These are phyloP conservation scores for Chaenocephalus aceratus DNA, from an alignment of 2,113 vertebrate genomes.

Conservation along the genomic window DNA sequence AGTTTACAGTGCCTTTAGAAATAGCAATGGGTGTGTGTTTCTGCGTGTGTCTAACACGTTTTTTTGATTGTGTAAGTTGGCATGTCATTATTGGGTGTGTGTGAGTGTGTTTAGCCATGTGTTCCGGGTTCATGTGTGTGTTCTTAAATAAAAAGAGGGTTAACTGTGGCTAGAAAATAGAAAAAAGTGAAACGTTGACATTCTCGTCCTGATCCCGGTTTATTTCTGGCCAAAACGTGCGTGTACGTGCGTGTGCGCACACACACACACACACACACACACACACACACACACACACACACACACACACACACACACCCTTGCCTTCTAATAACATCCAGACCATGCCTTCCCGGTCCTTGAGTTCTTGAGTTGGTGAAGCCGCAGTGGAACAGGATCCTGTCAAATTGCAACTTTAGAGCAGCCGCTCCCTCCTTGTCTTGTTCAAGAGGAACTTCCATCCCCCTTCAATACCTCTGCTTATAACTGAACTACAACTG, in stretches of 20 bases:
- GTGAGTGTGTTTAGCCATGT: background rate
- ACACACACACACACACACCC: slow-evolving; percentile 10
- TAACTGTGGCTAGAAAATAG: slow-evolving; percentile 47
- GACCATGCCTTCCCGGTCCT: slow-evolving; percentile 32
- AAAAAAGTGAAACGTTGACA: slow-evolving; percentile 55
- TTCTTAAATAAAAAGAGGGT: slow-evolving; percentile 24
- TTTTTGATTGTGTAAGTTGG: slow-evolving; percentile 17
- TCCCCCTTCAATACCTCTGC: background rate
- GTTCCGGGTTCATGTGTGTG: background rate
- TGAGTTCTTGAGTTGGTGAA: slow-evolving; percentile 23
- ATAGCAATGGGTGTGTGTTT: slow-evolving; percentile 48
- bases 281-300: slow-evolving; percentile 24
- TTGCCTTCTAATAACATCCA: slow-evolving; percentile 70
- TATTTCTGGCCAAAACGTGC: slow-evolving; percentile 60
- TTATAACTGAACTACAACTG: no score
- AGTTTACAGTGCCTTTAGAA: slow-evolving; percentile 11
- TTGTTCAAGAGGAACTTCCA: background rate
- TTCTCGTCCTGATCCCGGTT: slow-evolving; percentile 59
- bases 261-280: slow-evolving; percentile 20
- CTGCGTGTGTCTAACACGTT: slow-evolving; percentile 28
- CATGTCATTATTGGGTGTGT: slow-evolving; percentile 22
- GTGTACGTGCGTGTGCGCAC: slow-evolving; percentile 17
- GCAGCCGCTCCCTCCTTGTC: slow-evolving; percentile 32
- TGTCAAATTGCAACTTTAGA: slow-evolving; percentile 43
- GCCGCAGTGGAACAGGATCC: slow-evolving; percentile 42